Base-by-base conservation (phyloP, 2,797 vertebrate species). In the Sitta carolinensis region DNA sequence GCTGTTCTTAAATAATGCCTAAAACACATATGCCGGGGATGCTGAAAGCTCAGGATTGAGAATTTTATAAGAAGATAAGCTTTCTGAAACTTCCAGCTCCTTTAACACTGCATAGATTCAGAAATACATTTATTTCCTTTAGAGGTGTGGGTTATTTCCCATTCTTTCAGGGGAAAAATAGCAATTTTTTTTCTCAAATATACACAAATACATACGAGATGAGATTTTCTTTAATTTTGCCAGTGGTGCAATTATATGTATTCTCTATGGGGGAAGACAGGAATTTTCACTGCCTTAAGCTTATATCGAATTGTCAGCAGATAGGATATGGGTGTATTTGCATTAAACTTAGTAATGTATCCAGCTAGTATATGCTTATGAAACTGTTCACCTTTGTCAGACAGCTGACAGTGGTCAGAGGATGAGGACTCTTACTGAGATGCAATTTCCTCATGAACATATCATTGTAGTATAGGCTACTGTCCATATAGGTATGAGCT, bases 111-210 rank as follows among this genome's bases (percentile, higher is more conserved):
- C 21, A 50, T 20, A 59, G 22, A 32, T 66, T 78, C 5, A 75
- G 62, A 89, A 90, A 57, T 34, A 6, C 4, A n/a, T 87, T 54
- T 74, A 43, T 50, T 92, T 90, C 32, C 20, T 80, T 91, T 67
- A 90, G 9, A 40, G 59, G 22, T 2, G 13, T 23, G 4, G 10
- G 15, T 29, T 70, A 34, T 79, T 81, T 75, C 63, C 19, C 8
- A 21, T 69, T 55, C 23, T 36, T 84, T 91, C 8, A 29, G 38
- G 16, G 20, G 11, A 1, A 16, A 64, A 67, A 73, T 18, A 75
- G 3, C 11, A 36, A 36, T 23, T 58, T 51, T 48, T 85, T 64
- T 61, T 42, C 19, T 70, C 54, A 64, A n/a, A 58, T 77, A 63
- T 20, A 22, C 2, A 4, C 14, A 64, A 68, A 51, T 16, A n/a